phyloP scores from a whole-genome alignment of 2,888 invertebrate species.

The Plebejus melissa region DNA sequence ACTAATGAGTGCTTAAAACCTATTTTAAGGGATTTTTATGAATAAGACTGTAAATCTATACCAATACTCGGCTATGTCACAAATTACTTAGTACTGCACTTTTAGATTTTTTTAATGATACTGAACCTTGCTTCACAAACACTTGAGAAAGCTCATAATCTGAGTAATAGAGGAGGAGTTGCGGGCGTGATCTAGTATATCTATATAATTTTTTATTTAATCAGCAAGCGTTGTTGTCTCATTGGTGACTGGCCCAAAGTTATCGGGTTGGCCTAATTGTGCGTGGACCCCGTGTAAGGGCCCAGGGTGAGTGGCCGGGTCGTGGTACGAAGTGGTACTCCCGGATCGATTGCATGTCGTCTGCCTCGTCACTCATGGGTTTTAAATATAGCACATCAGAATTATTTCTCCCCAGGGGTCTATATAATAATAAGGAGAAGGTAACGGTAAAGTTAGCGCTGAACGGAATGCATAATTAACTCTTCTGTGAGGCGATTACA shows the following conservation, averaged over 20 bases:
- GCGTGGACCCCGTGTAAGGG: slow-evolving; percentile 44
- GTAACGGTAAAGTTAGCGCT: background rate
- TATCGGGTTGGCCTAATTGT: slow-evolving; percentile 30
- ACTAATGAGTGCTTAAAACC: too few relatives aligned
- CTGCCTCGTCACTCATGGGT: slow-evolving; percentile 51
- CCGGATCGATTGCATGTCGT: slow-evolving; percentile 64
- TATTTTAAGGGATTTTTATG: too few relatives aligned
- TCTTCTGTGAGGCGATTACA: too few relatives aligned
- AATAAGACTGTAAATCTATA: too few relatives aligned
- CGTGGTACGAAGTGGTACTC: slow-evolving; percentile 54
- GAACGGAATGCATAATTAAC: too few relatives aligned
- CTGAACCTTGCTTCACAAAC: too few relatives aligned
- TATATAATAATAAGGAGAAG: background rate
- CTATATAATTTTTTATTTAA: background rate
- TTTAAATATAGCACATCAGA: background rate
- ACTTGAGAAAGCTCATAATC: too few relatives aligned
- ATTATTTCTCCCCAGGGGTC: background rate
- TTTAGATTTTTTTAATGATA: too few relatives aligned
- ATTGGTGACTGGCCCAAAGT: background rate
- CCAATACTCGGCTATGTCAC: too few relatives aligned
- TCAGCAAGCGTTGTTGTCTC: background rate
- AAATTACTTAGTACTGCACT: too few relatives aligned
- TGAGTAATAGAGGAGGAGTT: too few relatives aligned
- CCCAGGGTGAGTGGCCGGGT: slow-evolving; percentile 65
- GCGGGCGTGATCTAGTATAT: too few relatives aligned